Evolutionary conservation across 2,797 vertebrate genomes (phyloP).

Genomic region (Bucorvus abyssinicus): DNA sequence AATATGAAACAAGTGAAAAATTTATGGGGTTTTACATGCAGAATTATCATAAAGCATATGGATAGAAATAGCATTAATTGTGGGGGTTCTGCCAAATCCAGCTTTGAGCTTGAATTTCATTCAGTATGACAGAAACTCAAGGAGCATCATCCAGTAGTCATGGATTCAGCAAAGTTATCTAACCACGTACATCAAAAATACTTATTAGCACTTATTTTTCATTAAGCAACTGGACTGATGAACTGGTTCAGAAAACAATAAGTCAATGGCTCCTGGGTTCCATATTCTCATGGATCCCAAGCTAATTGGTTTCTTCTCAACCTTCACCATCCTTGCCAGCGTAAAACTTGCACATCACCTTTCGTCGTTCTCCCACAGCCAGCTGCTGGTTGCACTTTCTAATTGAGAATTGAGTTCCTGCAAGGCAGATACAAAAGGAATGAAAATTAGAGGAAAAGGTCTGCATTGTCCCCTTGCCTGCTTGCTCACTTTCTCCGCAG

Average conservation of each 20-base stretch:
- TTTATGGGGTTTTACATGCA: not conserved
- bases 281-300: not conserved
- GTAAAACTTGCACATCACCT: not conserved
- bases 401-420: not conserved
- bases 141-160: not conserved
- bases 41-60: not conserved
- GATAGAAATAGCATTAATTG: not conserved
- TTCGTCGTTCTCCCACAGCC: not conserved
- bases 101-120: not conserved
- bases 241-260: not conserved
- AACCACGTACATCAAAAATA: not conserved
- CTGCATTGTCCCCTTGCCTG: not conserved
- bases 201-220: not conserved
- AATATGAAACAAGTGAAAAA: not conserved
- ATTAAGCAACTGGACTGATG: not conserved
- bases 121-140: not conserved
- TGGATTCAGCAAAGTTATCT: rapidly evolving
- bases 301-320: not conserved
- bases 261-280: not conserved
- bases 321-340: not conserved
- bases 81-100: not conserved
- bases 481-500: not conserved
- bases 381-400: not conserved
- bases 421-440: not conserved
- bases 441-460: not conserved